Base-by-base conservation (phyloP, 30 jellyfish, hydroid and myxozoan species). In the Pseudorhiza aurosa region DNA sequence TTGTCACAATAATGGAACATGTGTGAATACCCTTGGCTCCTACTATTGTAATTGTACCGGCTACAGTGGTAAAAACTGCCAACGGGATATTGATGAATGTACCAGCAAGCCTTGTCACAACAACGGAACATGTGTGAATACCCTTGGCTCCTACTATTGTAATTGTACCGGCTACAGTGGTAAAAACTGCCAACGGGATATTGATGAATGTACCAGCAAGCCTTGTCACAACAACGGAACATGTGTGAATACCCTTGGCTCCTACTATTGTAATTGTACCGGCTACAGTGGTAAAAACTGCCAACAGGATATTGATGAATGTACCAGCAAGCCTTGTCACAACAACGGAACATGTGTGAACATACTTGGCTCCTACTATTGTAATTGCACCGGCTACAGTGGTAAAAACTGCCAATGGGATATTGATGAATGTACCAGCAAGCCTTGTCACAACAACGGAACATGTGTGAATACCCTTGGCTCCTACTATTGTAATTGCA, bases 81-180 rank as follows among this genome's bases (percentile, higher is more conserved):
- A 83, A 25, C 42, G 17, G 43, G 95, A 83, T 32, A 83, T 70
- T n/a, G 59, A 83, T 53, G 95, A 83, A 40, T 83, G 95, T 30
- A 7, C 4, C 8, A 46, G 39, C 1, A 17, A 58, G 25, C 46
- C 77, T 12, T 82, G 94, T 29, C 40, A 55, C 53, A 19, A 68
- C 37, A 43, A 58, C 39, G 58, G 77, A 0, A 43, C 80, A 22
- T 82, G 94, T 31, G 10, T 25, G 11, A 82, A 82, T 68, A 25
- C 35, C 3, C 79, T 27, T 27, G 94, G 94, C 8, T 45, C 51
- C 10, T 82, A 59, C 42, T 1, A 0, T 9, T 83, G 95, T 58
- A 53, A 83, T 72, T 83, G 95, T 46, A 14, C 55, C 40, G 96
- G 96, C 29, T 85, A 28, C 50, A 40, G 45, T 47, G 90, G 96